Evolutionary conservation across 2,888 invertebrate genomes (phyloP).

Genomic region (Tanytarsus gracilentus): DNA sequence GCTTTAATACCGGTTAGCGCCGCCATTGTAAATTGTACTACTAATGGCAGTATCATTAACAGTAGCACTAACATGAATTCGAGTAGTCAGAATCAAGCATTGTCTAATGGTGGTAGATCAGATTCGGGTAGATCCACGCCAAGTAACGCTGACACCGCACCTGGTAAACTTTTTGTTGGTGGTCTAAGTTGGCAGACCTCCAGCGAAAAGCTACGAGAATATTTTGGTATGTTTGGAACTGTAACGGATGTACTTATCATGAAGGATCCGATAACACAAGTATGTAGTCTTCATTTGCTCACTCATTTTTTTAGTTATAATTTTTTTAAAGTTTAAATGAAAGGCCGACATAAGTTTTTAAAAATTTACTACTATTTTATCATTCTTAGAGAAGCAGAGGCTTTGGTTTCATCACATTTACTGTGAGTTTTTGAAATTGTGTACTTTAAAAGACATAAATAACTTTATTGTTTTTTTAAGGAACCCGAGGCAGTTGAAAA

Average conservation of each 20-base stretch:
- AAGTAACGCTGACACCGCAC: constrained; percentile 57
- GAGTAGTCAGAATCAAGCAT: constrained; percentile 26
- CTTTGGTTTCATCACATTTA: constrained; percentile 44
- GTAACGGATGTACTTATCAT: constrained; percentile 87
- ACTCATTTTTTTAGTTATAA: constrained; percentile 8
- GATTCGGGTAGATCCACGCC: constrained; percentile 72
- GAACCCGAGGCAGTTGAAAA: constrained; percentile 85
- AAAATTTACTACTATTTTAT: constrained; percentile 26
- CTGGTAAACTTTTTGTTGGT: constrained; percentile 81
- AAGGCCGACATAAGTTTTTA: background rate
- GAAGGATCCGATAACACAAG: constrained; percentile 92
- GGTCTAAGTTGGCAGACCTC: constrained; percentile 91
- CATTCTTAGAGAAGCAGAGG: constrained; percentile 80
- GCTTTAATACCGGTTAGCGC: constrained; percentile 39
- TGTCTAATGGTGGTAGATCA: constrained; percentile 42
- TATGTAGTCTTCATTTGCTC: constrained; percentile 45
- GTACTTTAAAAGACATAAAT: background rate
- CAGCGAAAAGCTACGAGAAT: constrained; percentile 83
- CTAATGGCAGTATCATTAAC: constrained; percentile 31
- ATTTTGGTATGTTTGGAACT: constrained; percentile 85
- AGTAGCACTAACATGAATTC: constrained; percentile 30
- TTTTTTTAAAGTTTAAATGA: constrained; percentile 29
- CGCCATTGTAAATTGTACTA: constrained; percentile 38
- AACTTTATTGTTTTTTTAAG: constrained; percentile 77
- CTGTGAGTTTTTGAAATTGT: constrained; percentile 10